Conservation (phyloP, 2,888 invertebrate species). For the Amphipoea oculea region DNA sequence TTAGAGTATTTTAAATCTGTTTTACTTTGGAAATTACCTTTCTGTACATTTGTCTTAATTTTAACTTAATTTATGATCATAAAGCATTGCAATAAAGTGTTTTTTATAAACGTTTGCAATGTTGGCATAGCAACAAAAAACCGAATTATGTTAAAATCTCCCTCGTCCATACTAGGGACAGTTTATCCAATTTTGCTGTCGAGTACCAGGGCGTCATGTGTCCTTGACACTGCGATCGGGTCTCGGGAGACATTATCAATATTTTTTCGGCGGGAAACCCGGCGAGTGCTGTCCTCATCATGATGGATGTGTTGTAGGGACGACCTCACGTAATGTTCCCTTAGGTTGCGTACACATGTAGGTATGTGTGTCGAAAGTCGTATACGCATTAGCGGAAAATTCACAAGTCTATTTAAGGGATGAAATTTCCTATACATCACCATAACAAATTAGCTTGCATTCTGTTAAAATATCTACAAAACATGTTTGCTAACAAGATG, state of each 20-base stretch:
- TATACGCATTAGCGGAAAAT: background rate
- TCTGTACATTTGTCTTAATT: constrained; percentile 18
- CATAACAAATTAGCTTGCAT: background rate
- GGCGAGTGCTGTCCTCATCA: constrained; percentile 51
- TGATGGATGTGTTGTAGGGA: constrained; percentile 63
- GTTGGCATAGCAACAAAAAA: constrained; percentile 20
- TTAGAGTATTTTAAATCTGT: constrained; percentile 33
- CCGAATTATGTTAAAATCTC: constrained; percentile 10
- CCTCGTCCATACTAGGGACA: constrained; percentile 19
- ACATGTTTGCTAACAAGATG: background rate
- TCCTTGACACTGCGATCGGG: constrained; percentile 61
- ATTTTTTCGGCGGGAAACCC: constrained; percentile 60
- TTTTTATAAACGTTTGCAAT: background rate
- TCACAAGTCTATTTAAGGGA: constrained; percentile 4
- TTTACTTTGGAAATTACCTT: constrained; percentile 22
- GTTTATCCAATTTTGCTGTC: constrained; percentile 55
- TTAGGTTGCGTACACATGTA: constrained; percentile 29
- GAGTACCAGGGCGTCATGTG: constrained; percentile 59
- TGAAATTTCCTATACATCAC: background rate
- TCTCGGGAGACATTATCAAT: constrained; percentile 62
- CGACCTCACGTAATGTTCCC: constrained; percentile 41
- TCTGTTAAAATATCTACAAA: background rate
- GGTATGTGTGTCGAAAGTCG: constrained; percentile 13
- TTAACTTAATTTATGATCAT: constrained; percentile 10
- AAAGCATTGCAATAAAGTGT: background rate